A percentile compares a stretch with the other conserved stretches of the same genome.
Evolutionary conservation across 2,888 invertebrate species (phyloP).

Genomic region (Eupithecia tripunctaria): DNA sequence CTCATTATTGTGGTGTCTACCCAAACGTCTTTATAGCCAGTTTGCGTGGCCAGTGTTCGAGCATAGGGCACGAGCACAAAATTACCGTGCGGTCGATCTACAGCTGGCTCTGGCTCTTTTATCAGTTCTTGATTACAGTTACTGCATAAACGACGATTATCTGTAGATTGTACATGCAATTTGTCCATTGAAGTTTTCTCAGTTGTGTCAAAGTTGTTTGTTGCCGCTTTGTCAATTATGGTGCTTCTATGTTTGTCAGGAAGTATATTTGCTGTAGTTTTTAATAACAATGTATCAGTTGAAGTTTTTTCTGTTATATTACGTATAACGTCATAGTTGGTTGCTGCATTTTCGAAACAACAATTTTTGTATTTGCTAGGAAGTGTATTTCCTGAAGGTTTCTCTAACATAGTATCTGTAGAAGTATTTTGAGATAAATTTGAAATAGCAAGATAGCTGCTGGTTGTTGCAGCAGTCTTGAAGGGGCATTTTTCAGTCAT

Average conservation of each 20-base stretch:
- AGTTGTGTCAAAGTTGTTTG: not conserved
- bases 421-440: not conserved
- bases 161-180: not conserved
- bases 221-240: not conserved
- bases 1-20: not conserved
- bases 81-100: not conserved
- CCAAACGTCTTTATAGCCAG: not conserved
- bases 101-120: not conserved
- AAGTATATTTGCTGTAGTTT: not conserved
- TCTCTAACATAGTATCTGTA: not conserved
- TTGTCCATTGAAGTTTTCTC: not conserved
- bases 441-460: not conserved
- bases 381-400: not conserved
- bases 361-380: not conserved
- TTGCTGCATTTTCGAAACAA: not conserved
- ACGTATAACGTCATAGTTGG: not conserved
- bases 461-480: not conserved
- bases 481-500: not conserved
- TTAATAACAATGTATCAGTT: not conserved
- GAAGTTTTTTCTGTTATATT: constrained; percentile 1
- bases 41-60: not conserved
- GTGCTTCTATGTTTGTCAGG: not conserved
- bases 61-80: not conserved
- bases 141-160: not conserved
- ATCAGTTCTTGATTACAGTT: not conserved